Evolutionary conservation across 2,797 vertebrate genomes (phyloP).

Genomic region (Petrocephalus schoutedeni): DNA sequence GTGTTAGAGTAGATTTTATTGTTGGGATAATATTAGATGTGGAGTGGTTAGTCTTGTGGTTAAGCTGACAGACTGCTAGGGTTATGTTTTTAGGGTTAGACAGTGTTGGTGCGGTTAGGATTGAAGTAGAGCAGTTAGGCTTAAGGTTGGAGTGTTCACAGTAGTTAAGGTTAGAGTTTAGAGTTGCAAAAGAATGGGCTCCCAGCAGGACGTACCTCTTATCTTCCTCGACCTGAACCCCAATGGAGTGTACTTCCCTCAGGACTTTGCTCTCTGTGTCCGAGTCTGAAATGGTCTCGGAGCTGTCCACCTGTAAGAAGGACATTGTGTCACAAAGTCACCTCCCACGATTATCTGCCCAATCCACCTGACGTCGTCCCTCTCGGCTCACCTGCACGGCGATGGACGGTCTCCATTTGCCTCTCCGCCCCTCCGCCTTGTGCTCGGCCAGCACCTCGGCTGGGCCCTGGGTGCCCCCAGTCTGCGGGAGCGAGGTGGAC

Average conservation of each 20-base stretch:
- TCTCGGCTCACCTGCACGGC: conserved; percentile 80
- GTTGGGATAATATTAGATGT: neutral
- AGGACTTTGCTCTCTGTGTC: conserved; percentile 84
- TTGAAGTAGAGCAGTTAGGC: neutral
- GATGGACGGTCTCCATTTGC: conserved; percentile 92
- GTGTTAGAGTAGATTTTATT: neutral
- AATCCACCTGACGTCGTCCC: neutral
- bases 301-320: conserved; percentile 68
- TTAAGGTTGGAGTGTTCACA: neutral
- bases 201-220: conserved; percentile 69
- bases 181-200: neutral
- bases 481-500: conserved; percentile 66
- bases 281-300: conserved; percentile 89
- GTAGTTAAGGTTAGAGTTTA: neutral
- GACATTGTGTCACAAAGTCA: conserved; percentile 22
- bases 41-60: neutral
- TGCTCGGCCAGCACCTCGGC: conserved; percentile 61
- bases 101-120: neutral
- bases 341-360: neutral
- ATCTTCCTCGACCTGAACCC: conserved; percentile 96
- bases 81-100: neutral
- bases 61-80: neutral
- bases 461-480: conserved; percentile 68
- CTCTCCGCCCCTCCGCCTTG: conserved; percentile 70
- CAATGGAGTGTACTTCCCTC: conserved; percentile 93